Base-by-base conservation (phyloP, 2,113 vertebrate genomes). In the Amazona vittata region DNA sequence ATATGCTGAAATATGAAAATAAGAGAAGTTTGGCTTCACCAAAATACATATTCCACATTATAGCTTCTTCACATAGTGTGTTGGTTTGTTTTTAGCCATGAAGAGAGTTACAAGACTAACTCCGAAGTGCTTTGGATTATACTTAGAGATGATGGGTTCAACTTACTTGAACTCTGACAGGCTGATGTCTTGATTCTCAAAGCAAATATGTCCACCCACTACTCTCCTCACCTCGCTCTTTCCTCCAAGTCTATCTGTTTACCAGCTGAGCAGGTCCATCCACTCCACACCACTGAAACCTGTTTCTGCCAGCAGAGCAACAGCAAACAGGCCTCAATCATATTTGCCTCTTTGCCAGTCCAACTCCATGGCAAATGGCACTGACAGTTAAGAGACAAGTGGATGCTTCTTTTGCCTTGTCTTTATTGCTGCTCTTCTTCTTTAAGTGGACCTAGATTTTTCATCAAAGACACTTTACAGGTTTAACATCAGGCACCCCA, bases 171-270 rank as follows among this genome's bases (percentile, higher is more conserved):
- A 35, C 76, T 39, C 31, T 68, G 41, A 37, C 11, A 43, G 29
- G 8, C 28, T 70, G 43, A 46, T 24, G 15, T 35, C 37, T 64
- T 57, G 24, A 59, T 63, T 57, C 43, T 76, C 24, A n/a, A 17
- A n/a, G 28, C 0, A 1, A 49, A 69, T 33, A 26, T 0, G 0
- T 46, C 31, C 19, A 77, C 6, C 4, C 15, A 21, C 22, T 55
- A 5, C 31, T 6, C 11, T 55, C n/a, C 31, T 41, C 43, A 39
- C 16, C 46, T 41, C 0, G 0, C 15, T 47, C 21, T 37, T 60
- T 68, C 47, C 14, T 55, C 46, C 39, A 47, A 35, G 11, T 68
- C 60, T 12, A 15, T 52, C 35, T n/a, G 10, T 39, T 71, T 25
- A 49, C 18, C 17, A 59, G 22, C 12, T 3, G 4, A 57, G 35